Percentiles rank a stretch among this genome's conserved stretches.
Conservation (phyloP, 2,888 invertebrate species). For the Dasysyrphus tricinctus region DNA sequence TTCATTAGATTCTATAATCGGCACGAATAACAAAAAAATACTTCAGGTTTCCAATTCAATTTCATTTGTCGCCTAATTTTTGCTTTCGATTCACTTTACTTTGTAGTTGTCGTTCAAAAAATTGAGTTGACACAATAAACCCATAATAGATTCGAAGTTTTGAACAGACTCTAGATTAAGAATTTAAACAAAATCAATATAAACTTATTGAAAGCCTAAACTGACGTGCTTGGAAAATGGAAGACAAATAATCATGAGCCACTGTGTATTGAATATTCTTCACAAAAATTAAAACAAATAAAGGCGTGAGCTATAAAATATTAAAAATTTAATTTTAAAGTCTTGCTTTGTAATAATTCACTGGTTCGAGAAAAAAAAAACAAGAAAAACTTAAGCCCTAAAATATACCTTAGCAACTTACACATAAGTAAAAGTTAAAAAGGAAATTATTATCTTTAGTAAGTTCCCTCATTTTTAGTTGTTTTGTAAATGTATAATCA, state of each 20-base stretch:
- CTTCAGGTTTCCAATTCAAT: too few species aligned
- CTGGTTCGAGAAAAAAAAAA: neutral
- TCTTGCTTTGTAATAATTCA: neutral
- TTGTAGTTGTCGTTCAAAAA: too few species aligned
- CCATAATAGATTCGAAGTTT: too few species aligned
- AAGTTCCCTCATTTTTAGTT: slow-evolving; percentile 66
- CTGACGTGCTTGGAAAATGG: neutral
- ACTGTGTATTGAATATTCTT: neutral
- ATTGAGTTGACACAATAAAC: too few species aligned
- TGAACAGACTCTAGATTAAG: neutral
- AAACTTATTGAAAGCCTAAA: neutral
- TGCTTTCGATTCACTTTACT: too few species aligned
- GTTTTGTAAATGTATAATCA: slow-evolving; percentile 48
- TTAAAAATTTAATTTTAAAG: too few species aligned
- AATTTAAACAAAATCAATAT: neutral
- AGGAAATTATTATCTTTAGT: neutral
- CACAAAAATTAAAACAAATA: neutral
- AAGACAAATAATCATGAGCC: neutral
- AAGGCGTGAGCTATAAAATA: too few species aligned
- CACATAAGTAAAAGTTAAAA: neutral
- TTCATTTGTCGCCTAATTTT: too few species aligned
- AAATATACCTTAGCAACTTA: neutral
- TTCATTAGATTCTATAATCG: too few species aligned
- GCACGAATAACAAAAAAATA: too few species aligned
- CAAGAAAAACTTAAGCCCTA: neutral